These are phyloP conservation scores for Philypnodon macrostomus DNA, from an alignment of 2,797 vertebrate genomes.

Conservation along the genomic window DNA sequence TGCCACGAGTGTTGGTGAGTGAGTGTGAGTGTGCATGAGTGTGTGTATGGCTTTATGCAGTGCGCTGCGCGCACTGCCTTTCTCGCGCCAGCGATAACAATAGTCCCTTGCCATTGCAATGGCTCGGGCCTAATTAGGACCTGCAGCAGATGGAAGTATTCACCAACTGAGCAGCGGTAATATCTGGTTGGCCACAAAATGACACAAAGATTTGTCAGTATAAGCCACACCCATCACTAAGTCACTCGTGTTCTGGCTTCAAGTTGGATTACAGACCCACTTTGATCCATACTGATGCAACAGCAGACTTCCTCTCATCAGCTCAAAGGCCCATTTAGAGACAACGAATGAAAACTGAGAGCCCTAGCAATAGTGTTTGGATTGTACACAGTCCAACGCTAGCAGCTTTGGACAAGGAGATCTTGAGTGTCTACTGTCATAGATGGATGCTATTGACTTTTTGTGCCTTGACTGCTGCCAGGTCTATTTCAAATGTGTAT, in stretches of 20 bases:
- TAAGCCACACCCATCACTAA: conserved; percentile 18
- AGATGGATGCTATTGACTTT: conserved; percentile 31
- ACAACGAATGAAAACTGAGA: conserved; percentile 32
- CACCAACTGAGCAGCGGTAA: conserved; percentile 18
- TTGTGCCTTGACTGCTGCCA: conserved; percentile 16
- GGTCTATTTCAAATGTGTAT: background rate
- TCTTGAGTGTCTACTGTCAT: conserved; percentile 21
- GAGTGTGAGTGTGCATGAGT: too few species aligned
- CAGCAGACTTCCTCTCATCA: background rate
- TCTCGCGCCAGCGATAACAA: too few species aligned
- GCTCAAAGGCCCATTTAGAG: conserved; percentile 26
- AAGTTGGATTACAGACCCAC: conserved; percentile 27
- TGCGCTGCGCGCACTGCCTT: too few species aligned
- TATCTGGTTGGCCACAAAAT: conserved; percentile 24
- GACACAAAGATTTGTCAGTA: background rate
- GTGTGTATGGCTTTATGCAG: too few species aligned
- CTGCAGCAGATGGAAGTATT: conserved; percentile 14
- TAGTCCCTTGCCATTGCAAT: too few species aligned
- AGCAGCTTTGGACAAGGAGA: conserved; percentile 35
- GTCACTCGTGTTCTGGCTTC: too few species aligned
- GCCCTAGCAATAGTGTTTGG: conserved; percentile 49
- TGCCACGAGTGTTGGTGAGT: too few species aligned
- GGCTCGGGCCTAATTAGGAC: too few species aligned
- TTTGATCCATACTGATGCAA: conserved; percentile 4
- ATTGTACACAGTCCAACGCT: conserved; percentile 47